Evolutionary conservation across 2,888 invertebrate genomes (phyloP).

Genomic region (Diarsia dahlii): DNA sequence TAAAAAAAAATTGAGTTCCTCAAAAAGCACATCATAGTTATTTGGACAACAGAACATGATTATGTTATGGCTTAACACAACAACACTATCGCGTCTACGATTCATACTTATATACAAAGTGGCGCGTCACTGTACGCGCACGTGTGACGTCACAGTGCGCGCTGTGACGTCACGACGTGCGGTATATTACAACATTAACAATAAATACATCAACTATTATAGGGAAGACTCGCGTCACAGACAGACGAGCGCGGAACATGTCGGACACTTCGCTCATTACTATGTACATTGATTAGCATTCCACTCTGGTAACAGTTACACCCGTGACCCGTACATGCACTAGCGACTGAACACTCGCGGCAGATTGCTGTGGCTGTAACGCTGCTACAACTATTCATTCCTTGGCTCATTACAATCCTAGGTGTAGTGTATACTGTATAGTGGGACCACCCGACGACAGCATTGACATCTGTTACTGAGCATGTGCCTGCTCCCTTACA

Average conservation of each 20-base stretch:
- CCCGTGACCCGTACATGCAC: neutral
- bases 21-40: slow-evolving; percentile 78
- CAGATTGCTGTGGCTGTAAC: slow-evolving; percentile 29
- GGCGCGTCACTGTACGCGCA: slow-evolving; percentile 29
- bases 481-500: neutral
- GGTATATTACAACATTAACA: slow-evolving; percentile 41
- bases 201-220: slow-evolving; percentile 55
- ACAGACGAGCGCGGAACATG: slow-evolving; percentile 12
- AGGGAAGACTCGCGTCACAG: slow-evolving; percentile 60
- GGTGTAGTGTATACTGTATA: neutral
- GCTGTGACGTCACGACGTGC: slow-evolving; percentile 2
- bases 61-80: slow-evolving; percentile 72
- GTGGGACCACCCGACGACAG: neutral
- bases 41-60: slow-evolving; percentile 75
- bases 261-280: slow-evolving; percentile 14
- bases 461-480: neutral
- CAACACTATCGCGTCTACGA: slow-evolving; percentile 58
- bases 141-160: slow-evolving; percentile 26
- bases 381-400: slow-evolving; percentile 16
- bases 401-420: neutral
- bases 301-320: slow-evolving; percentile 55
- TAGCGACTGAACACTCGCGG: slow-evolving; percentile 11
- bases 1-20: slow-evolving; percentile 80
- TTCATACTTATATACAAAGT: slow-evolving; percentile 64
- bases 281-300: slow-evolving; percentile 57